Conservation (phyloP, 2,888 invertebrate species). For the Tetranychus piercei region DNA sequence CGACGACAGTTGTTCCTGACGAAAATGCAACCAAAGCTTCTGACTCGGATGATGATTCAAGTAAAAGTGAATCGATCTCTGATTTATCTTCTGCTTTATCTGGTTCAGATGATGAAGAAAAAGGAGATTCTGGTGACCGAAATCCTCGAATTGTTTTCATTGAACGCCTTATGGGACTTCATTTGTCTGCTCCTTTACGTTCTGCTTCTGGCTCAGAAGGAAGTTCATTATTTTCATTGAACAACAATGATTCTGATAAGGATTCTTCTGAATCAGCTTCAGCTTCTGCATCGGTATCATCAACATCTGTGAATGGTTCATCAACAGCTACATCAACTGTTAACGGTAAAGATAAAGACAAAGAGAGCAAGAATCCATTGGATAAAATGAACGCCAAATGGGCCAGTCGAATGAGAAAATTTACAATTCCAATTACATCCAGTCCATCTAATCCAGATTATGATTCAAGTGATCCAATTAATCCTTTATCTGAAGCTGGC, state of each 20-base stretch:
- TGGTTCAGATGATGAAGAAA: background rate
- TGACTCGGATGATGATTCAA: constrained; percentile 6
- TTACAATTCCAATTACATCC: constrained; percentile 15
- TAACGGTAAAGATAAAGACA: background rate
- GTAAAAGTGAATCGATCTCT: constrained; percentile 1
- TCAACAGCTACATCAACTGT: background rate
- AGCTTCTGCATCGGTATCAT: background rate
- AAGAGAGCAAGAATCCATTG: constrained; percentile 11
- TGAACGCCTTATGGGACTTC: constrained; percentile 22
- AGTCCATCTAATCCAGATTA: background rate
- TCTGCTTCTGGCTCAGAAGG: background rate
- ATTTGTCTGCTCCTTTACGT: constrained; percentile 14
- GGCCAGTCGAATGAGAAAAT: constrained; percentile 18
- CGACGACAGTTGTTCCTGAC: background rate
- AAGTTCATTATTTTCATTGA: constrained; percentile 7
- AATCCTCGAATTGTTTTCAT: constrained; percentile 23
- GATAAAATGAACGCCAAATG: constrained; percentile 20
- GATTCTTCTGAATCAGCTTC: background rate
- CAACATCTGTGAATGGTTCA: background rate
- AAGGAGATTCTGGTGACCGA: constrained; percentile 5
- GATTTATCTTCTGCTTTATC: constrained; percentile 7
- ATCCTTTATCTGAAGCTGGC: constrained; percentile 9
- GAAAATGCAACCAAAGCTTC: background rate
- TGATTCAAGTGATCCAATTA: background rate
- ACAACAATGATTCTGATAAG: background rate